These are phyloP conservation scores for Aplochiton taeniatus DNA, from an alignment of 2,797 vertebrate genomes.

Conservation along the genomic window DNA sequence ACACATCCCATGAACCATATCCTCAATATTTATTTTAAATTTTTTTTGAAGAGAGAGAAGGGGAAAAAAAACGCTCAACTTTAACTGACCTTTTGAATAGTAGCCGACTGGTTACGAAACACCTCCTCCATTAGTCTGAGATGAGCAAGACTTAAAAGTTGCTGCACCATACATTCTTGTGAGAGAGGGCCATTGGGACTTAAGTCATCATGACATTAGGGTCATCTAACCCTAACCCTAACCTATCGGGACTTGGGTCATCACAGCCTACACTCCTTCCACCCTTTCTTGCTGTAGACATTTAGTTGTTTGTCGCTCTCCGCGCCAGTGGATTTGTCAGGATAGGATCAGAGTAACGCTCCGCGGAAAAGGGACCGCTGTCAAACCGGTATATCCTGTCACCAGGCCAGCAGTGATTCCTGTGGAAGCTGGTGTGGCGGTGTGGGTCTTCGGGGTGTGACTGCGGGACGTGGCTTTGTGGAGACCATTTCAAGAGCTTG, in stretches of 20 bases:
- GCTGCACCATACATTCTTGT: no score
- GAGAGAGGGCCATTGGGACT: no score
- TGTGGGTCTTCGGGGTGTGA: no score
- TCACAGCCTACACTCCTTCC: no score
- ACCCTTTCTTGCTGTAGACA: no score
- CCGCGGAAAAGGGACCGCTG: not conserved
- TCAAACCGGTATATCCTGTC: conserved; percentile 47
- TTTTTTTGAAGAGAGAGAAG: conserved; percentile 32
- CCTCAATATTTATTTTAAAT: conserved; percentile 14
- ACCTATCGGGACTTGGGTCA: no score
- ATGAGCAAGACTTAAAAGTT: not conserved
- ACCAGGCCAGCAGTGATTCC: no score
- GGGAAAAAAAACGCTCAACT: conserved; percentile 25
- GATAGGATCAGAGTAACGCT: conserved; percentile 35
- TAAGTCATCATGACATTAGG: no score
- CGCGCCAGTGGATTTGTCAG: conserved; percentile 39
- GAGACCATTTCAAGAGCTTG: no score
- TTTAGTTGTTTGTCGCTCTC: conserved; percentile 3
- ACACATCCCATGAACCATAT: conserved; percentile 42
- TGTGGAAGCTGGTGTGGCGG: no score
- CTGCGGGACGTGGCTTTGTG: no score
- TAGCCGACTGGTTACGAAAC: conserved; percentile 16
- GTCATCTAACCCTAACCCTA: no score
- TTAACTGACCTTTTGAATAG: conserved; percentile 6
- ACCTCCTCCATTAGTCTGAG: conserved; percentile 19